Evolutionary conservation across 1,140 invertebrate species (phyloP).

Genomic region (Nasonia vitripennis): DNA sequence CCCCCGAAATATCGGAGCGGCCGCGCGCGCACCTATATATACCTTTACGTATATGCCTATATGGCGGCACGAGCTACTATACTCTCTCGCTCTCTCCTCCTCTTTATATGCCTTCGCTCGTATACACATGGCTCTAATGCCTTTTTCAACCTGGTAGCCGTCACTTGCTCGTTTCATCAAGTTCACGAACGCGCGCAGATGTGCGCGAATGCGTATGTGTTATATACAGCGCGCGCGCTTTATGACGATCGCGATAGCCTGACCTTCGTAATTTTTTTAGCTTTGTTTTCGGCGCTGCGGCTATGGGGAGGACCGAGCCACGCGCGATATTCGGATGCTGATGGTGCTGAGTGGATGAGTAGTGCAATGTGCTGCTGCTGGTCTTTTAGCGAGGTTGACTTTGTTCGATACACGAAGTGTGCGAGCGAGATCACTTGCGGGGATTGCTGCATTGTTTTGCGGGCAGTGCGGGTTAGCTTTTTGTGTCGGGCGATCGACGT

Average conservation of each 20-base stretch:
- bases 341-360: background rate
- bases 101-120: background rate
- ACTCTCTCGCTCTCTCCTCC: background rate
- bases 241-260: too few species aligned
- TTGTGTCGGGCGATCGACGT: background rate
- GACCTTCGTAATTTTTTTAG: background rate
- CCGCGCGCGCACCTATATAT: background rate
- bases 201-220: background rate
- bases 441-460: background rate
- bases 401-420: background rate
- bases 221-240: too few species aligned
- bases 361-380: background rate
- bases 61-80: background rate
- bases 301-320: background rate
- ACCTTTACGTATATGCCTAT: background rate
- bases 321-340: too few species aligned
- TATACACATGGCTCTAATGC: background rate
- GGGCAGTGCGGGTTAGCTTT: too few species aligned
- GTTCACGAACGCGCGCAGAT: slow-evolving; percentile 35
- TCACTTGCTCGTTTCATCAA: slow-evolving; percentile 8
- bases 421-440: background rate
- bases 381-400: background rate
- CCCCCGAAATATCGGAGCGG: background rate
- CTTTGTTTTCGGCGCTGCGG: background rate
- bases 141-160: slow-evolving; percentile 16